Evolutionary conservation across 2,797 vertebrate species (phyloP).

Genomic region (Pipistrellus pipistrellus): DNA sequence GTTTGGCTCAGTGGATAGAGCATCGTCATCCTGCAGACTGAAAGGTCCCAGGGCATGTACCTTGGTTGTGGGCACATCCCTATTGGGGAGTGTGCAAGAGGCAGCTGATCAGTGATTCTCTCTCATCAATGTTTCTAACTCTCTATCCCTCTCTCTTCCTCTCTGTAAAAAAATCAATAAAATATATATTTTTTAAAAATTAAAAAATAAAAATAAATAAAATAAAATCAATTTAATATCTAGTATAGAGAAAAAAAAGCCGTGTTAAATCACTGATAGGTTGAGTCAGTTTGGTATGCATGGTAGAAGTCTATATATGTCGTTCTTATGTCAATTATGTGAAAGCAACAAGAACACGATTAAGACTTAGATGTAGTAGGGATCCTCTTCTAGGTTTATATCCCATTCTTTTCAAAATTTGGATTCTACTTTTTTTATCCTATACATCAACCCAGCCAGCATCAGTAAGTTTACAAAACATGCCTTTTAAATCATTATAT

Average conservation of each 20-base stretch:
- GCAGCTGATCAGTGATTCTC: too few species aligned
- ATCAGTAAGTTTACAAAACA: background rate
- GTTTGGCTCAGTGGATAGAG: too few species aligned
- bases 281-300: background rate
- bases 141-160: too few species aligned
- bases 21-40: too few species aligned
- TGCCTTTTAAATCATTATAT: constrained; percentile 3
- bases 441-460: background rate
- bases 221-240: constrained; percentile 9
- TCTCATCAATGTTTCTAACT: too few species aligned
- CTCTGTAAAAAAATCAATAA: too few species aligned
- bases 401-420: constrained; percentile 33
- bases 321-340: constrained; percentile 11
- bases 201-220: too few species aligned
- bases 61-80: too few species aligned
- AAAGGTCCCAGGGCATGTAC: too few species aligned
- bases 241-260: constrained; percentile 41
- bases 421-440: background rate
- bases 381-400: background rate
- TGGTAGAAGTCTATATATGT: background rate
- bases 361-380: background rate
- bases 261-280: background rate
- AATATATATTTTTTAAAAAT: too few species aligned
- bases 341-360: constrained; percentile 17
- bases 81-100: too few species aligned